phyloP scores from a whole-genome alignment of 1,140 invertebrate genomes.

The Drosophila bipectinata region DNA sequence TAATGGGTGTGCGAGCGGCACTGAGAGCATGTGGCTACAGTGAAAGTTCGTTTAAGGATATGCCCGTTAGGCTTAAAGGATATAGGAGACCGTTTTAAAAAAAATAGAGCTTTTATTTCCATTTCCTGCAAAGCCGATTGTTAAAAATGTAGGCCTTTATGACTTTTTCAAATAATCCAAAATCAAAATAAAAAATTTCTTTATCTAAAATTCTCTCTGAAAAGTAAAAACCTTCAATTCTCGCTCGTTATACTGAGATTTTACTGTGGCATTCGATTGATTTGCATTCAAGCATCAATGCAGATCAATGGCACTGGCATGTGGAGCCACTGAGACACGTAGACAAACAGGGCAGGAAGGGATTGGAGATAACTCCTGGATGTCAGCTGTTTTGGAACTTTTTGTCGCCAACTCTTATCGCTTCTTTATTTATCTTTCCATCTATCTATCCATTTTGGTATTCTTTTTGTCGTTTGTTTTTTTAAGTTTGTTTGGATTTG shows the following conservation, averaged over 20 bases:
- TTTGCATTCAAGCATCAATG: conserved; percentile 61
- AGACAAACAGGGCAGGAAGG: conserved; percentile 14
- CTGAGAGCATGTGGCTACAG: conserved; percentile 29
- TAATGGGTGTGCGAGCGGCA: conserved; percentile 39
- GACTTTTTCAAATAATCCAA: too few relatives aligned
- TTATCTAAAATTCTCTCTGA: too few relatives aligned
- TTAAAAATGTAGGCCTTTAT: too few relatives aligned
- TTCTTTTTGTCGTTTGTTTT: conserved; percentile 29
- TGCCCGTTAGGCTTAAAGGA: neutral
- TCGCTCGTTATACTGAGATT: neutral
- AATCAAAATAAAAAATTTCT: too few relatives aligned
- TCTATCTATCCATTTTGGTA: conserved; percentile 26
- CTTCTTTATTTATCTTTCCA: conserved; percentile 44
- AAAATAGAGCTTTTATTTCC: too few relatives aligned
- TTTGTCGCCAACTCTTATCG: conserved; percentile 47
- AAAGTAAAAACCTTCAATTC: neutral
- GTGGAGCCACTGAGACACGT: conserved; percentile 1
- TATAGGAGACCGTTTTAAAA: neutral
- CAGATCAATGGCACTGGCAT: conserved; percentile 62
- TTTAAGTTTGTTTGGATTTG: conserved; percentile 34
- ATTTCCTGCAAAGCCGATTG: too few relatives aligned
- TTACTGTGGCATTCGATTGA: conserved; percentile 28
- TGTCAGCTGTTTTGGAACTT: conserved; percentile 53
- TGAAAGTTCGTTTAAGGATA: neutral
- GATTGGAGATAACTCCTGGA: neutral